A percentile compares a stretch with the other conserved stretches of the same genome.
phyloP scores from a whole-genome alignment of 1,140 invertebrate genomes.

The Rhyzopertha dominica region DNA sequence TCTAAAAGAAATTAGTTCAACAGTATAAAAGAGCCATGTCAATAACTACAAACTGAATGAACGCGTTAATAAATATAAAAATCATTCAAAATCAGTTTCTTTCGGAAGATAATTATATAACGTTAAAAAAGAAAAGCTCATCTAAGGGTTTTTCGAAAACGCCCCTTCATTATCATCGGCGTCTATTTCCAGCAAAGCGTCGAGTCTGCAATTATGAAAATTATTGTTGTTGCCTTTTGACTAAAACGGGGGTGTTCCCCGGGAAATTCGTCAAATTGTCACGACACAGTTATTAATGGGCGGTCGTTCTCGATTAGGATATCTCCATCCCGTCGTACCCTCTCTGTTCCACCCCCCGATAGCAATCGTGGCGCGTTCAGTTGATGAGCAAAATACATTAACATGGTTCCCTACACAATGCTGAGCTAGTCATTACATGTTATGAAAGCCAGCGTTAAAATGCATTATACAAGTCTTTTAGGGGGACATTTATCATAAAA shows the following conservation, averaged over 20 bases:
- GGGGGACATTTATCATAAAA: slow-evolving; percentile 35
- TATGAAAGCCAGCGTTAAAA: slow-evolving; percentile 37
- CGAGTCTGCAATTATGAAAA: no score
- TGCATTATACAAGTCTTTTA: slow-evolving; percentile 33
- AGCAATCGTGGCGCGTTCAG: slow-evolving; percentile 8
- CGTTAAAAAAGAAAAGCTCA: no score
- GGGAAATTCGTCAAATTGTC: slow-evolving; percentile 36
- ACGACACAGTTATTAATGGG: slow-evolving; percentile 38
- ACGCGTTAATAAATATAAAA: no score
- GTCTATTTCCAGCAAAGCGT: no score
- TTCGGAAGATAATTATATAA: no score
- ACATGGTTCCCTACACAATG: slow-evolving; percentile 34
- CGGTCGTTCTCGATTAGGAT: slow-evolving; percentile 23
- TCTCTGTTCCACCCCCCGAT: background rate
- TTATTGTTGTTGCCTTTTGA: no score
- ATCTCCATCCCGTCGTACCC: slow-evolving; percentile 10
- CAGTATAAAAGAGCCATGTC: no score
- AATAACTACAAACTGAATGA: no score
- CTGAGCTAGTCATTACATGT: slow-evolving; percentile 36
- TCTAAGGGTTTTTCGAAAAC: no score
- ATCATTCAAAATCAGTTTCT: no score
- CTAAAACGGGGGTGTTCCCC: slow-evolving; percentile 28
- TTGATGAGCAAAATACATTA: slow-evolving; percentile 38
- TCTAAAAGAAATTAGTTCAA: no score
- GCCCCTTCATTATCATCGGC: no score